Evolutionary conservation across 2,113 vertebrate genomes (phyloP), one percentile per base, ranked within the genome.

Genomic region (Corythornis vintsioides): DNA sequence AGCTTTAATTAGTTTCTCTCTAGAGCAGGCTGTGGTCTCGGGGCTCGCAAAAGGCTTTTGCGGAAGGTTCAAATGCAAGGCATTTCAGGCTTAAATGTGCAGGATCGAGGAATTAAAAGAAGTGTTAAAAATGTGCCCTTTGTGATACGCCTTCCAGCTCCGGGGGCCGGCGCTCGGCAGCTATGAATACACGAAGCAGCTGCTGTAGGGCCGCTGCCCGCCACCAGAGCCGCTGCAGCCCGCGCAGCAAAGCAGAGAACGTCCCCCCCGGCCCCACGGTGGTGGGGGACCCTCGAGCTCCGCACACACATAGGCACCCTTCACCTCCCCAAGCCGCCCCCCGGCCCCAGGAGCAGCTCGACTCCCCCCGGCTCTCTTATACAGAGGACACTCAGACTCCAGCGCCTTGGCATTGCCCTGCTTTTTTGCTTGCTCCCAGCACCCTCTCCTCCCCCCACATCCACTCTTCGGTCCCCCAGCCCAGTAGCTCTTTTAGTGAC

Each of bases 91-190:
- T 94, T 91, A 88, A 97, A 94, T 12, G 71, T 15, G 20, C 57
- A 40, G 77, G 70, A 81, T 60, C 10, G 61, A 55, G 89, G 89
- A 94, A 94, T 97, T 96, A 97, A 97, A 88, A 83, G 92, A 29
- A 66, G 95, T 86, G 89, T 93, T 96, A n/a, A 94, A 96, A 95
- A 94, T 40, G 84, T 81, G 81, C 89, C 94, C 71, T 95, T 84
- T 96, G 88, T 69, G 94, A 80, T 86, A 18, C 31, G 92, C 80
- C 92, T 92, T 29, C 89, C 94, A 89, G 93, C 90, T 71, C 88
- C 48, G 1, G 86, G 88, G 86, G 85, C 93, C 40, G 6, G 87
- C 48, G 94, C 80, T 24, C 35, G 72, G 94, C 77, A 47, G 86
- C 90, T 94, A 89, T 84, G 94, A 89, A 95, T 89, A 72, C 5